A percentile compares a stretch with the other conserved stretches of the same genome.
phyloP scores from a whole-genome alignment of 1,140 invertebrate genomes.

The Drusus annulatus region DNA sequence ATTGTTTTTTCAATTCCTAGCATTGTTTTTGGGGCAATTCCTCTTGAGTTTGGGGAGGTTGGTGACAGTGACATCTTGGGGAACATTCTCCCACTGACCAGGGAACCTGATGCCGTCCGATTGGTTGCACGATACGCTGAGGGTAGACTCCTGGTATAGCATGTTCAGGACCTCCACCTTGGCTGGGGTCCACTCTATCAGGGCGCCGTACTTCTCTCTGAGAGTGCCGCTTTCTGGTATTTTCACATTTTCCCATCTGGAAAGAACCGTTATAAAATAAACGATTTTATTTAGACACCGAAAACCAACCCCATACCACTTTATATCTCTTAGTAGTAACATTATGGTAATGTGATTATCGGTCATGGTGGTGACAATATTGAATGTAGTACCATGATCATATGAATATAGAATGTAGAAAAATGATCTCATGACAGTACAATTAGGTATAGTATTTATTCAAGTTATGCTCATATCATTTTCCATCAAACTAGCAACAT shows the following conservation, averaged over 20 bases:
- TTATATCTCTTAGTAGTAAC: not conserved
- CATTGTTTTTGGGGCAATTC: constrained; percentile 24
- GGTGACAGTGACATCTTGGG: constrained; percentile 23
- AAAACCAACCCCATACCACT: not conserved
- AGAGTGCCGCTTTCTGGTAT: constrained; percentile 69
- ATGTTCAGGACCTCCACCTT: constrained; percentile 80
- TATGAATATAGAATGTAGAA: too few relatives aligned
- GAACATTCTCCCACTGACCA: constrained; percentile 50
- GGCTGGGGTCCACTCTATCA: constrained; percentile 86
- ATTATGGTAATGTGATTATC: not conserved
- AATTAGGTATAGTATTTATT: too few relatives aligned
- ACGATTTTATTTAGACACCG: not conserved
- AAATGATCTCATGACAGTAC: too few relatives aligned
- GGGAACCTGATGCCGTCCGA: constrained; percentile 89
- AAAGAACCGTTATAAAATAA: constrained; percentile 55
- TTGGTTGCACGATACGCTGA: constrained; percentile 97
- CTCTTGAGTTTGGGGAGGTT: constrained; percentile 18
- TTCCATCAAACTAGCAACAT: not conserved
- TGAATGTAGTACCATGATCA: too few relatives aligned
- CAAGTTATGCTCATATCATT: too few relatives aligned
- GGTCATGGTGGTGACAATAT: too few relatives aligned
- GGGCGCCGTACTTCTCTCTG: constrained; percentile 85
- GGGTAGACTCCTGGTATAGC: constrained; percentile 87
- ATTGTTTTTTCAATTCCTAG: too few relatives aligned
- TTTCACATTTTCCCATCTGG: constrained; percentile 80